These are phyloP conservation scores for Rhynchomys soricoides DNA, from an alignment of 2,113 vertebrate genomes.

Conservation along the genomic window DNA sequence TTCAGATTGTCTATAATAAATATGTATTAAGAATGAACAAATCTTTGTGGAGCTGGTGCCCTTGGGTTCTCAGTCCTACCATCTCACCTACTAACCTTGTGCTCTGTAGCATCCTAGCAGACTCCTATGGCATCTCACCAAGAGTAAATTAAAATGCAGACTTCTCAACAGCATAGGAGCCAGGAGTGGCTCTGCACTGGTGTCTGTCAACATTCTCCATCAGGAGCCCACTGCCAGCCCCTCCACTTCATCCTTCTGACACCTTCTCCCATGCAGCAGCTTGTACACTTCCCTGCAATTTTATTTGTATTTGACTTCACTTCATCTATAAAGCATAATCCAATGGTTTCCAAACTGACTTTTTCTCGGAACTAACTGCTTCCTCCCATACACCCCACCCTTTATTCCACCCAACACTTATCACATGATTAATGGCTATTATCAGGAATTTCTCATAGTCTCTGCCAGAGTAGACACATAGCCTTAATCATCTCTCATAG, in stretches of 20 bases:
- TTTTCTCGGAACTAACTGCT: neutral
- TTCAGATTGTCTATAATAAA: neutral
- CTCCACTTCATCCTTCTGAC: neutral
- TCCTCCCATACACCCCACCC: neutral
- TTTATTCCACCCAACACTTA: neutral
- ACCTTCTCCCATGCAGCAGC: neutral
- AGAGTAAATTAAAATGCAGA: neutral
- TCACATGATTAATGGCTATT: neutral
- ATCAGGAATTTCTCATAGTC: neutral
- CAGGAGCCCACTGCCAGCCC: neutral
- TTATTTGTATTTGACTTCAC: neutral
- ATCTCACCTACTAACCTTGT: neutral
- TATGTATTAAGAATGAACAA: neutral
- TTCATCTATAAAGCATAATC: neutral
- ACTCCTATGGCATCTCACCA: neutral
- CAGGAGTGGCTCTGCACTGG: neutral
- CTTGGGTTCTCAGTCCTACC: neutral
- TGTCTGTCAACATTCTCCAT: neutral
- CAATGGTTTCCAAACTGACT: neutral
- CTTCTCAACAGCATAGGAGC: neutral
- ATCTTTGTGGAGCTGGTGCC: neutral
- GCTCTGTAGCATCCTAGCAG: neutral
- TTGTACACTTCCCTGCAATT: neutral
- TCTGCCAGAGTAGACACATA: neutral
- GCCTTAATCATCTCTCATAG: neutral